Evolutionary conservation across 2,113 vertebrate genomes (phyloP).

Genomic region (Psephotus haematonotus): DNA sequence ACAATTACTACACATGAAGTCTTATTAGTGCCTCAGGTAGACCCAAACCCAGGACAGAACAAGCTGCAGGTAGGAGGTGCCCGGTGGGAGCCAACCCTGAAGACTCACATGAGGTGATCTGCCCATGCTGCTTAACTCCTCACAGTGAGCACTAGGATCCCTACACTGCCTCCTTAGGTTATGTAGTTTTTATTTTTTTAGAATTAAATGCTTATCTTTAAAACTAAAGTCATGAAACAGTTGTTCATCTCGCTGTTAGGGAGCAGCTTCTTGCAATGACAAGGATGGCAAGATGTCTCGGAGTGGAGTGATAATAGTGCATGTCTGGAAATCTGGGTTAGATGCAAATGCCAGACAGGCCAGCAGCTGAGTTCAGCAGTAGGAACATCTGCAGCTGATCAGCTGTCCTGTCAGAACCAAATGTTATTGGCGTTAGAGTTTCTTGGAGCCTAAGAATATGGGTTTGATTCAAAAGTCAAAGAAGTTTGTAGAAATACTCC

Average conservation of each 20-base stretch:
- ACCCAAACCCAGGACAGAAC: not conserved
- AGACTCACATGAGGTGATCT: not conserved
- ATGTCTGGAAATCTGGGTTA: conserved; percentile 2
- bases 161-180: not conserved
- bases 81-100: not conserved
- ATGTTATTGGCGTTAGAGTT: not conserved
- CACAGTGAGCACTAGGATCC: not conserved
- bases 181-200: not conserved
- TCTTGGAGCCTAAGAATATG: conserved; percentile 37
- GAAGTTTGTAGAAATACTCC: not conserved
- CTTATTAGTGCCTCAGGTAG: not conserved
- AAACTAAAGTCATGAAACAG: not conserved
- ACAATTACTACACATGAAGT: not conserved
- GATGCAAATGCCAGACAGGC: not conserved
- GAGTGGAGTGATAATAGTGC: not conserved
- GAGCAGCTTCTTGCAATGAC: not conserved
- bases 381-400: conserved; percentile 51
- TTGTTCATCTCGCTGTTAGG: not conserved
- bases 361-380: conserved; percentile 43
- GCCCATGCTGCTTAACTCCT: not conserved
- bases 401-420: conserved; percentile 48
- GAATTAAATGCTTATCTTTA: not conserved
- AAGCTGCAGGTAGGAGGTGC: not conserved
- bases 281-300: not conserved
- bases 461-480: conserved; percentile 68